phyloP scores from a whole-genome alignment of 2,113 vertebrate genomes.

The Salvelinus alpinus region DNA sequence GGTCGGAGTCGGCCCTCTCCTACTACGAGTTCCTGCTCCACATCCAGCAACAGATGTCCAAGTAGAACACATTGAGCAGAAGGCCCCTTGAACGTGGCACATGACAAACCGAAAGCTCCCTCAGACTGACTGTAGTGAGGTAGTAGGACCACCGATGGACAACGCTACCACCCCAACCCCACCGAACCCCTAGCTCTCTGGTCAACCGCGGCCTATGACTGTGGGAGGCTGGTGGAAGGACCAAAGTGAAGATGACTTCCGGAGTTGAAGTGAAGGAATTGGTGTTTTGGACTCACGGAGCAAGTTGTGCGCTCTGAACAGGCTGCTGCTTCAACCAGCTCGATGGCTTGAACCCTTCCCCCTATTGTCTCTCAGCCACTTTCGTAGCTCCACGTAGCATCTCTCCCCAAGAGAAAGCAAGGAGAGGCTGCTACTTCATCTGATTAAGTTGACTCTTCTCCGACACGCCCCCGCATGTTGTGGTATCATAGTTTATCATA shows the following conservation, averaged over 20 bases:
- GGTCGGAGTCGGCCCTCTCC: conserved; percentile 87
- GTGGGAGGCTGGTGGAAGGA: too few species aligned
- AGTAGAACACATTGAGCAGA: conserved; percentile 62
- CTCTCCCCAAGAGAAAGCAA: not conserved
- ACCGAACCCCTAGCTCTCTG: not conserved
- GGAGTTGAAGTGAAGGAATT: too few species aligned
- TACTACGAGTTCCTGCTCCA: conserved; percentile 95
- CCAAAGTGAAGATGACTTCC: too few species aligned
- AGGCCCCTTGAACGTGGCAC: not conserved
- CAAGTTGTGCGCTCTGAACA: not conserved
- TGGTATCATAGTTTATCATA: not conserved
- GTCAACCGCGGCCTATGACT: not conserved
- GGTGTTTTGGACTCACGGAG: too few species aligned
- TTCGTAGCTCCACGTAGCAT: not conserved
- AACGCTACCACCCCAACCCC: not conserved
- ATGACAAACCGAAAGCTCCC: not conserved
- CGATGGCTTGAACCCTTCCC: too few species aligned
- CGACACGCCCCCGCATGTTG: not conserved
- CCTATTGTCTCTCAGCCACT: not conserved
- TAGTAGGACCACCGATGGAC: too few species aligned
- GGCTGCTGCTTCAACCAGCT: not conserved
- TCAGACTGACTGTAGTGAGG: too few species aligned
- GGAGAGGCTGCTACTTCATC: not conserved
- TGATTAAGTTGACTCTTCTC: too few species aligned
- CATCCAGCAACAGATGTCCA: conserved; percentile 90